Base-by-base conservation (phyloP, 2,113 vertebrate genomes). In the Apistogramma diplotaenia region DNA sequence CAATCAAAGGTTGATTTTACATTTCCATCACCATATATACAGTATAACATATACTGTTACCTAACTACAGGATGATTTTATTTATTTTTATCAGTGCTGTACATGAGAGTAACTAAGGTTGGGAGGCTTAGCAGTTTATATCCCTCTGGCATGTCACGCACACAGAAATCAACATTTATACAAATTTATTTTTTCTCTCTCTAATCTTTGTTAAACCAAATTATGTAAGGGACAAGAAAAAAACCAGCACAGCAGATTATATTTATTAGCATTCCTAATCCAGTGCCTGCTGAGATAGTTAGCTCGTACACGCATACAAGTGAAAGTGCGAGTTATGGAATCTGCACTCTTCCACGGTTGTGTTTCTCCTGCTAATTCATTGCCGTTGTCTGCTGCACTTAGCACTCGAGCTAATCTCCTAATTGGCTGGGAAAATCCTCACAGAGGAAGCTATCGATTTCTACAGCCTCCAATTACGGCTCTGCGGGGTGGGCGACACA, bases 391-490 rank as follows among this genome's bases (percentile, higher is more conserved):
- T 92, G 88, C 54, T 79, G 85, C 88, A 90, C 85, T 93, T 92
- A 91, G 82, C 76, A 81, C 86, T 86, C 80, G 56, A 89, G 81
- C 88, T 93, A 93, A 94, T 94, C 94, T 87, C 79, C 89, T 94
- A 93, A 94, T 93, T 94, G 92, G 89, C 89, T 90, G 89, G 88
- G 91, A 93, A 94, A 94, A 94, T 94, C 92, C 93, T 93, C 70
- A 80, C 87, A 80, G 89, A 93, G 91, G 89, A 94, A 91, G 79
- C 88, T 81, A 95, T 94, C 74, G 93, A 95, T 94, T 77, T 37
- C 73, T 59, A 49, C 87, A 87, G 86, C 87, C 83, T 92, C 85
- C 89, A 89, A 87, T 94, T 94, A 91, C 56, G 40, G 76, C 81
- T 81, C 51, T 53, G 35, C 11, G 61, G 9, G 65, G 49, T 49